Conservation (phyloP, 2,113 vertebrate genomes). For the Gallinago media region DNA sequence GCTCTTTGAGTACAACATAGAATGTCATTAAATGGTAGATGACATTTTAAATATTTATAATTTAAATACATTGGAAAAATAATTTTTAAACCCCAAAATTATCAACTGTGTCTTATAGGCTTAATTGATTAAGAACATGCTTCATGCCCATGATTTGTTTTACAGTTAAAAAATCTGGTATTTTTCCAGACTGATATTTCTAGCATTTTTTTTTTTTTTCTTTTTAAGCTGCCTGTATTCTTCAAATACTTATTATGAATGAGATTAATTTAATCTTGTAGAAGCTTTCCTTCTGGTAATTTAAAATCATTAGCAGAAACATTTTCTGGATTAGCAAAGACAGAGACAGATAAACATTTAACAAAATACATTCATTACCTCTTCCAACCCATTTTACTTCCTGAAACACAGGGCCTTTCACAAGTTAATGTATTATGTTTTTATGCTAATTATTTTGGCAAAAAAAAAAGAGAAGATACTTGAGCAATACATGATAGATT, state of each 20-base stretch:
- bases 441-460: not conserved
- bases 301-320: not conserved
- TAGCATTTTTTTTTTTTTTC: not conserved
- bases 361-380: not conserved
- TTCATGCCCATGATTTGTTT: not conserved
- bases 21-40: not conserved
- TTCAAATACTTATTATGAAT: not conserved
- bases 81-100: not conserved
- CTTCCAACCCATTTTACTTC: not conserved
- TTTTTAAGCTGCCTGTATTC: not conserved
- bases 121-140: not conserved
- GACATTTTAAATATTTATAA: not conserved
- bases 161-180: not conserved
- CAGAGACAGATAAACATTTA: not conserved
- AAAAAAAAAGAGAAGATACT: not conserved
- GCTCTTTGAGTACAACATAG: not conserved
- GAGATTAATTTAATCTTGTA: not conserved
- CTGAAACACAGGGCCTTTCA: not conserved
- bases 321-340: not conserved
- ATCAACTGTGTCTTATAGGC: not conserved
- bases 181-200: not conserved
- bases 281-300: not conserved
- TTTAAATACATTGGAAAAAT: not conserved
- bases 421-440: not conserved
- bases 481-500: rapidly evolving